phyloP scores from a whole-genome alignment of 2,888 invertebrate species.

The Stenurella melanura region DNA sequence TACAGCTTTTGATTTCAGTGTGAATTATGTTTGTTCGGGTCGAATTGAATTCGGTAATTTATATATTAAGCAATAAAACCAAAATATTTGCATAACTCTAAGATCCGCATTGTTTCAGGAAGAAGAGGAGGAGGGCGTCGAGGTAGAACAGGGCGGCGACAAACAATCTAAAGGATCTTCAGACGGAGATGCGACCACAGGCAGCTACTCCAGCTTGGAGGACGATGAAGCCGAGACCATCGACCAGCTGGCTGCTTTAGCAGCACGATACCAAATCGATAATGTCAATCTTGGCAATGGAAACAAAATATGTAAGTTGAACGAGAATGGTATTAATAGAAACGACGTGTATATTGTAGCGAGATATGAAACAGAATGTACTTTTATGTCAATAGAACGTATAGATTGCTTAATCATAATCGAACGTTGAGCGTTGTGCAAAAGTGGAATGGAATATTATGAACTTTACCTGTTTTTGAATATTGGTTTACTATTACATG shows the following conservation, averaged over 20 bases:
- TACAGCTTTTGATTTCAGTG: no score
- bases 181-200: slow-evolving; percentile 75
- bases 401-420: no score
- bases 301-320: slow-evolving; percentile 71
- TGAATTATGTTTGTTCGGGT: no score
- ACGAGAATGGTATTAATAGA: neutral
- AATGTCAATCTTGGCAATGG: slow-evolving; percentile 72
- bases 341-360: neutral
- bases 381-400: no score
- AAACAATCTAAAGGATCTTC: slow-evolving; percentile 71
- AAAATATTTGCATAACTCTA: neutral
- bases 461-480: no score
- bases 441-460: no score
- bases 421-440: no score
- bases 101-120: slow-evolving; percentile 11
- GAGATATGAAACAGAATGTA: neutral
- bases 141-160: slow-evolving; percentile 64
- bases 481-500: no score
- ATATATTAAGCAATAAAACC: no score
- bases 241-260: slow-evolving; percentile 70
- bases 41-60: no score
- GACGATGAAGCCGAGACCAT: slow-evolving; percentile 74
- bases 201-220: slow-evolving; percentile 76
- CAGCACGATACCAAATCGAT: slow-evolving; percentile 71
- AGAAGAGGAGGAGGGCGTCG: slow-evolving; percentile 63